phyloP scores from a whole-genome alignment of 2,888 invertebrate species.

The Galeopsomyia nigrocyanea region DNA sequence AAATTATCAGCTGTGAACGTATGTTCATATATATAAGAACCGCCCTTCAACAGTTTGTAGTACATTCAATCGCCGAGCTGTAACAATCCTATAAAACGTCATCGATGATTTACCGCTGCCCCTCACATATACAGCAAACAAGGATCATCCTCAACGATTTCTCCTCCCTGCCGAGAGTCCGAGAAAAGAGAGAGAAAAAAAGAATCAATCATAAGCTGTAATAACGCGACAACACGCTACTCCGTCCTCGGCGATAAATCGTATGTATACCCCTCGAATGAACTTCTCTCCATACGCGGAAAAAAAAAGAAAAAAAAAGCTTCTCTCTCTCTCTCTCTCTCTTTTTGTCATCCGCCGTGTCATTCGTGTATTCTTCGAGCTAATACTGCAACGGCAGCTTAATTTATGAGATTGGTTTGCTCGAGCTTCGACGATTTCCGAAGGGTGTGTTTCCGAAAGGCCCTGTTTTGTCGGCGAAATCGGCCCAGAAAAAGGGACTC shows the following conservation, averaged over 20 bases:
- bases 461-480: slow-evolving; percentile 60
- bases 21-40: too few species aligned
- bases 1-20: too few species aligned
- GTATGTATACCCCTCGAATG: slow-evolving; percentile 29
- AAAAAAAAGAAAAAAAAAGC: slow-evolving; percentile 8
- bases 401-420: slow-evolving; percentile 60
- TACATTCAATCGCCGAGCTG: not conserved
- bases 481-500: slow-evolving; percentile 53
- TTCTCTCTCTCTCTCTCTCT: slow-evolving; percentile 2
- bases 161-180: slow-evolving; percentile 9
- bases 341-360: slow-evolving; percentile 43
- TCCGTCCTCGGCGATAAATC: slow-evolving; percentile 30
- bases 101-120: slow-evolving; percentile 23
- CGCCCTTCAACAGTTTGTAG: too few species aligned
- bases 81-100: slow-evolving; percentile 27
- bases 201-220: slow-evolving; percentile 43
- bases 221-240: not conserved
- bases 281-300: slow-evolving; percentile 23
- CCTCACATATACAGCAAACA: not conserved
- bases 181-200: not conserved
- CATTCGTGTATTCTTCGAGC: slow-evolving; percentile 34
- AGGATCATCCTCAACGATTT: slow-evolving; percentile 40
- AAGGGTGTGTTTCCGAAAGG: slow-evolving; percentile 51
- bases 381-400: slow-evolving; percentile 48
- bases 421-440: slow-evolving; percentile 34